These are phyloP conservation scores for Zonitis immaculata DNA, from an alignment of 2,888 invertebrate genomes.

Conservation along the genomic window DNA sequence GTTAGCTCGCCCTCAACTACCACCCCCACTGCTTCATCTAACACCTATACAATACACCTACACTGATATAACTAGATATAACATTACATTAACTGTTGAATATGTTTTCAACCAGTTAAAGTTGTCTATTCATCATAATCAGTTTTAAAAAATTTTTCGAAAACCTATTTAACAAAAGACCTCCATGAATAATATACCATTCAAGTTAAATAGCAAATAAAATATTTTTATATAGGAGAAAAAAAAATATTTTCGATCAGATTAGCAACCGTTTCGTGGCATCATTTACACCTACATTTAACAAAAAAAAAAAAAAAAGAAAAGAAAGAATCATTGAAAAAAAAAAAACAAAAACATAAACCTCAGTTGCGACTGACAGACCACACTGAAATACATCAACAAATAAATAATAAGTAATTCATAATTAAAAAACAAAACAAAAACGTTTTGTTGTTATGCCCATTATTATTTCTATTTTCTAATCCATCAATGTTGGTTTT, in stretches of 20 bases:
- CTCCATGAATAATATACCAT: not conserved
- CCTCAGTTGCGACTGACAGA: too few relatives aligned
- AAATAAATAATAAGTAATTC: not conserved
- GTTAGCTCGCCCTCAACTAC: conserved; percentile 29
- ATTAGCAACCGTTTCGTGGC: too few relatives aligned
- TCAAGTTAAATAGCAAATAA: not conserved
- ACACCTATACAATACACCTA: conserved; percentile 24
- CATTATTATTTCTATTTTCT: conserved; percentile 12
- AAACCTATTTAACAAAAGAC: not conserved
- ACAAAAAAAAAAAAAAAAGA: too few relatives aligned
- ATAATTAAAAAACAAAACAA: not conserved
- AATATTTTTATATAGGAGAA: not conserved
- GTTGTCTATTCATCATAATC: not conserved
- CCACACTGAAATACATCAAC: too few relatives aligned
- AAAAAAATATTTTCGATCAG: too few relatives aligned
- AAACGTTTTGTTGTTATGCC: not conserved
- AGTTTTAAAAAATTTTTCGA: not conserved
- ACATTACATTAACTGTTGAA: conserved; percentile 31
- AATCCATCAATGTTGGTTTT: conserved; percentile 17
- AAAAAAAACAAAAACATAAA: too few relatives aligned
- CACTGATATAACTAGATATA: conserved; percentile 30
- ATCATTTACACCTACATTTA: too few relatives aligned
- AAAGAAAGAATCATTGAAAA: too few relatives aligned
- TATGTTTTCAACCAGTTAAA: conserved; percentile 26
- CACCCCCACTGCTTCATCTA: conserved; percentile 24